Base-by-base conservation (phyloP, 2,888 invertebrate species). In the Mesochorus sp. region DNA sequence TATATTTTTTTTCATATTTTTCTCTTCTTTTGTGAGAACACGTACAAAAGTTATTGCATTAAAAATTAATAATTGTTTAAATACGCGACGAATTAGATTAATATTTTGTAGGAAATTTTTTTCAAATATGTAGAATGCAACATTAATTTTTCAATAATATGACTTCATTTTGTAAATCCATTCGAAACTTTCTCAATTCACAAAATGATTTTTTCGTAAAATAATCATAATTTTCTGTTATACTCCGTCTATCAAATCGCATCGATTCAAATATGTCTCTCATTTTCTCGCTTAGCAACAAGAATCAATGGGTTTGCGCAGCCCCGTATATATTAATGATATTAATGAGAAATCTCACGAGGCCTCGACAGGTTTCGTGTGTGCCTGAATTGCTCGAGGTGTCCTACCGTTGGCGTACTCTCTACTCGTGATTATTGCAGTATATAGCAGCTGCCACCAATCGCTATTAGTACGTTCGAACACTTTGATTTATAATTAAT, bases 401-500 rank as follows among this genome's bases (percentile, higher is more conserved):
- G 44, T 66, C 47, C 53, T 14, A 49, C 10, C 19, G 2, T 34
- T 12, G 12, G n/a, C 12, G 24, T 3, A 28, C 61, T 61, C n/a
- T 24, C 47, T 62, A n/a, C 47, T 8, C 21, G 21, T 31, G 19
- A 55, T 68, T 68, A 44, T 34, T 51, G 26, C 12, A 2, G 14
- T 31, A 67, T 19, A 28, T 44, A 55, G 28, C 17, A 10, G 8
- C 42, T n/a, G 19, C 42, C 19, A 2, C 31, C 19, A 53, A 21
- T 31, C 28, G 17, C 53, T 55, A 26, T 14, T 55, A 42, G 12
- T 21, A 67, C 55, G 55, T 55, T 55, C 67, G 42, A 44, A 21
- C 44, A 44, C 21, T 67, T 64, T 64, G 64, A 70, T 70, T 55
- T 59, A 66, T 71, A 71, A 71, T 71, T 76, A 61, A 76, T 71